These are phyloP conservation scores for Irena cyanogastra DNA, from an alignment of 2,113 vertebrate genomes.

Conservation along the genomic window DNA sequence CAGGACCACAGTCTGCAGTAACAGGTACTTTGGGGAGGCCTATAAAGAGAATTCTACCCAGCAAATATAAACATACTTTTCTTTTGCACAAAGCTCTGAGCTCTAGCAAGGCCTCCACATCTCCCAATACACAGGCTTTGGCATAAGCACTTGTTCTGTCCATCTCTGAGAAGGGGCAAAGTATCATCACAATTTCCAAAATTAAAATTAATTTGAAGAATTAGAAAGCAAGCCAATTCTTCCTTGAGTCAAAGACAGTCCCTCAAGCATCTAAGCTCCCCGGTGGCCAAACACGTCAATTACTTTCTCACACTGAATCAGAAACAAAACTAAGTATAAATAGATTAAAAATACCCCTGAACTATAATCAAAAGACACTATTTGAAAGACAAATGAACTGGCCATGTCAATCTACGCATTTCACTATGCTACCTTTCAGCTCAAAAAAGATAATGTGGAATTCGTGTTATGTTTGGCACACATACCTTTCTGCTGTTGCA, in stretches of 20 bases:
- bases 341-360: accelerated
- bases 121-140: neutral
- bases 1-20: neutral
- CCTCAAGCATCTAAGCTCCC: neutral
- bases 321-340: neutral
- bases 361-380: neutral
- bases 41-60: neutral
- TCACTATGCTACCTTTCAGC: neutral
- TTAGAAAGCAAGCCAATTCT: neutral
- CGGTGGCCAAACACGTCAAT: neutral
- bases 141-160: neutral
- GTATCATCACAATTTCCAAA: neutral
- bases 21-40: neutral
- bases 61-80: neutral
- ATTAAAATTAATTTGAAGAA: neutral
- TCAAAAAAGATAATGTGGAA: neutral
- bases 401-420: neutral
- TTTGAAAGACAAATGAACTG: neutral
- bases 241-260: neutral
- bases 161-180: neutral
- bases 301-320: neutral
- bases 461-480: neutral
- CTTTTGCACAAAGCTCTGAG: neutral
- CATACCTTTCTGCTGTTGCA: constrained; percentile 78
- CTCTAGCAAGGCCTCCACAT: neutral